phyloP scores from a whole-genome alignment of 2,888 invertebrate species.

The Pseudeuparius sepicola region DNA sequence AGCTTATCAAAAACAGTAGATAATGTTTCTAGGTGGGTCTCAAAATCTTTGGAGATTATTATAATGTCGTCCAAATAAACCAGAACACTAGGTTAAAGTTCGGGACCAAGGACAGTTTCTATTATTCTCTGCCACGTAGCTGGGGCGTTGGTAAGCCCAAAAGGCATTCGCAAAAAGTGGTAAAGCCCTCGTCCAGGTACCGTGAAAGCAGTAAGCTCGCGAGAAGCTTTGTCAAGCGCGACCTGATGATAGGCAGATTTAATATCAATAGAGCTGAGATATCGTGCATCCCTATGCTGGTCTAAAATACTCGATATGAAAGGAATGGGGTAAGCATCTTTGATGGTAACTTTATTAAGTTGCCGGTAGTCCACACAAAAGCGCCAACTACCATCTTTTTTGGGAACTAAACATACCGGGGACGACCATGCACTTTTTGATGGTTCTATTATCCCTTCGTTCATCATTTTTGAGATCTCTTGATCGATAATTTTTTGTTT shows the following conservation, averaged over 20 bases:
- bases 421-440: too few relatives aligned
- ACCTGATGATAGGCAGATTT: constrained; percentile 18
- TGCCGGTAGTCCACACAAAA: constrained; percentile 25
- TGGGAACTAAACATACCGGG: too few relatives aligned
- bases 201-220: constrained; percentile 26
- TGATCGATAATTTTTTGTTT: constrained; percentile 10
- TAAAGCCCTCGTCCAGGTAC: constrained; percentile 25
- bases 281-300: constrained; percentile 14
- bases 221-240: constrained; percentile 12
- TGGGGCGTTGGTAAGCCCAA: too few relatives aligned
- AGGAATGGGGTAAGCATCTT: constrained; percentile 14
- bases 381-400: constrained; percentile 26
- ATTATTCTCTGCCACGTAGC: too few relatives aligned
- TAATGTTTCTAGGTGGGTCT: too few relatives aligned
- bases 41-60: too few relatives aligned
- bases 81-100: too few relatives aligned
- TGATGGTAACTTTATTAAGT: constrained; percentile 22
- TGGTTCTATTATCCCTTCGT: constrained; percentile 1
- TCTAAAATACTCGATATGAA: too few relatives aligned
- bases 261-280: constrained; percentile 17
- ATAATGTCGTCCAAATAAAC: too few relatives aligned
- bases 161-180: constrained; percentile 26
- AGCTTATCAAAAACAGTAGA: too few relatives aligned
- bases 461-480: constrained; percentile 6
- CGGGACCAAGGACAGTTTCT: too few relatives aligned